These are phyloP conservation scores for Ochlodes sylvanus DNA, from an alignment of 2,888 invertebrate species.

Conservation along the genomic window DNA sequence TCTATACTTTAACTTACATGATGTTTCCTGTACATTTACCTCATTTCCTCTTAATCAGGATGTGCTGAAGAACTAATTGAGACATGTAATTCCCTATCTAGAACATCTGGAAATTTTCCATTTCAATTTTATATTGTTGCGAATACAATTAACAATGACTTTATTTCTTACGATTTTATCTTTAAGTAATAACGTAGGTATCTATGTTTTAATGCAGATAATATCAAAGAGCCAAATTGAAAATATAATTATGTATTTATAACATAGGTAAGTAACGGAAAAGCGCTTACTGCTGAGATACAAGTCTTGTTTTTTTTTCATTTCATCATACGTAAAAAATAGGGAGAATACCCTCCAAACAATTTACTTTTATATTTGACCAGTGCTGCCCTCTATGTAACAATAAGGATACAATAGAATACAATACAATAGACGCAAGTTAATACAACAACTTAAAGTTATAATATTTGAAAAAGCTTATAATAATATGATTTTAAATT, in stretches of 20 bases:
- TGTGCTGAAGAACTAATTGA: constrained; percentile 6
- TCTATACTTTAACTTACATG: constrained; percentile 1
- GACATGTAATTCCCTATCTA: not conserved
- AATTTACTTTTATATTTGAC: not conserved
- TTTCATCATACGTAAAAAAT: too few species aligned
- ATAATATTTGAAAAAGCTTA: too few species aligned
- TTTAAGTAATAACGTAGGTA: not conserved
- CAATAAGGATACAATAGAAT: too few species aligned
- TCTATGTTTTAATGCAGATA: not conserved
- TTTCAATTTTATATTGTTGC: not conserved
- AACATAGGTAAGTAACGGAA: too few species aligned
- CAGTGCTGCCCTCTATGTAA: too few species aligned
- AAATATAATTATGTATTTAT: too few species aligned
- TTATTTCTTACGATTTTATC: not conserved
- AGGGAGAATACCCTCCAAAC: not conserved
- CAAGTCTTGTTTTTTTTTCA: too few species aligned
- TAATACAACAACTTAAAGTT: too few species aligned
- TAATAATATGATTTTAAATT: too few species aligned
- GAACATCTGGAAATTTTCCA: constrained; percentile 6
- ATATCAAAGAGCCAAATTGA: not conserved
- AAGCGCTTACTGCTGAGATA: too few species aligned
- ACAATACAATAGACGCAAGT: too few species aligned
- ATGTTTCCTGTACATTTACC: constrained; percentile 6
- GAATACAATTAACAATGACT: not conserved
- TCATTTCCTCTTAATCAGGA: constrained; percentile 10